These are phyloP conservation scores for Sebastes steindachneri DNA, from an alignment of 2,797 vertebrate genomes.

Conservation along the genomic window DNA sequence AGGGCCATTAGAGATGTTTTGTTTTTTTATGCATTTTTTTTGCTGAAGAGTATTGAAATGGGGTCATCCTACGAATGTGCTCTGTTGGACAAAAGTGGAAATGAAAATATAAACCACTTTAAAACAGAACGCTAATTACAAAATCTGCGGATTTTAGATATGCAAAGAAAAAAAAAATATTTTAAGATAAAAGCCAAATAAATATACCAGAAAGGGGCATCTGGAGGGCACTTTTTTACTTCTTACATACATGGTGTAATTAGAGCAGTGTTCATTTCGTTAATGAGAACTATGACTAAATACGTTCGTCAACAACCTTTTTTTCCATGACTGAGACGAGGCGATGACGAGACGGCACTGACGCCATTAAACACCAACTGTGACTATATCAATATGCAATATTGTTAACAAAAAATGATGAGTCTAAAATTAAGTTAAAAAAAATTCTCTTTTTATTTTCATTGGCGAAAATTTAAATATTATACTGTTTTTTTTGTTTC, in stretches of 20 bases:
- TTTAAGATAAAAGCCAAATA: constrained; percentile 5
- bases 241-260: not conserved
- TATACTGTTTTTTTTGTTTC: not conserved
- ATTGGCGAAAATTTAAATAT: rapidly evolving
- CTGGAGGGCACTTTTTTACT: not conserved
- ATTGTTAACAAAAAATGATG: not conserved
- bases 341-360: not conserved
- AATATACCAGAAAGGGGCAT: constrained; percentile 5
- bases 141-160: not conserved
- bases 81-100: constrained; percentile 45
- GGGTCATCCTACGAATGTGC: constrained; percentile 51
- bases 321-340: not conserved
- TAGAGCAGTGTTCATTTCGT: not conserved
- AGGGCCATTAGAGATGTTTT: constrained; percentile 74
- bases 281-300: not conserved
- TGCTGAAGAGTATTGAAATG: constrained; percentile 66
- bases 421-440: not conserved
- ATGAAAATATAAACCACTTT: constrained; percentile 9
- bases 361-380: not conserved
- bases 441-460: not conserved
- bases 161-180: not conserved
- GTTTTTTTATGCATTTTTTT: constrained; percentile 61
- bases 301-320: not conserved
- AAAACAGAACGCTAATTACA: not conserved
- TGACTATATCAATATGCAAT: not conserved